A percentile compares a stretch with the other conserved stretches of the same genome.
Evolutionary conservation across 1,140 invertebrate species (phyloP).

Genomic region (Conus betulinus): DNA sequence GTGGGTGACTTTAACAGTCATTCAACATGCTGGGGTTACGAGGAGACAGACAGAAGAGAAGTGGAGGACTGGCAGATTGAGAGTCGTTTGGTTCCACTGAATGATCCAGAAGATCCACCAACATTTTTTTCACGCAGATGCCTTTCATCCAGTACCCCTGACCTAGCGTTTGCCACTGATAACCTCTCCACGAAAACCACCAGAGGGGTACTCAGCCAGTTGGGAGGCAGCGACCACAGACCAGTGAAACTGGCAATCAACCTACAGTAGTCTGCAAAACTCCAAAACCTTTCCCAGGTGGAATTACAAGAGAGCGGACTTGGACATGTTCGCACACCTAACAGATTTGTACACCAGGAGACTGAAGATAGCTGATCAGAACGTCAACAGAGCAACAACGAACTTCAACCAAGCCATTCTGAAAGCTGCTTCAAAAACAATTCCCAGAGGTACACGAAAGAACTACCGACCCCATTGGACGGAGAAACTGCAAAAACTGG

Average conservation of each 20-base stretch:
- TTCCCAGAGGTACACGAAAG: no score
- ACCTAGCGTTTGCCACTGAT: conserved; percentile 17
- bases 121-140: conserved; percentile 38
- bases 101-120: conserved; percentile 23
- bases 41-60: conserved; percentile 20
- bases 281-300: neutral
- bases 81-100: conserved; percentile 21
- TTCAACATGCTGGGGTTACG: conserved; percentile 34
- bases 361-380: neutral
- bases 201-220: conserved; percentile 6
- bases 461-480: no score
- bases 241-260: neutral
- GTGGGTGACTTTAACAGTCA: conserved; percentile 40
- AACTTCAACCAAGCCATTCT: conserved; percentile 31
- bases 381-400: neutral
- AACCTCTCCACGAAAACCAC: conserved; percentile 5
- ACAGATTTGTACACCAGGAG: neutral
- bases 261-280: no score
- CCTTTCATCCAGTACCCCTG: conserved; percentile 27
- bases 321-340: neutral
- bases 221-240: conserved; percentile 30
- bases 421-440: no score
- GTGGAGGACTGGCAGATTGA: conserved; percentile 36
- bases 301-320: neutral
- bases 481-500: no score